Percentiles rank a stretch among this genome's conserved stretches.
Evolutionary conservation across 2,888 invertebrate species (phyloP).

Genomic region (Megastigmus dorsalis): DNA sequence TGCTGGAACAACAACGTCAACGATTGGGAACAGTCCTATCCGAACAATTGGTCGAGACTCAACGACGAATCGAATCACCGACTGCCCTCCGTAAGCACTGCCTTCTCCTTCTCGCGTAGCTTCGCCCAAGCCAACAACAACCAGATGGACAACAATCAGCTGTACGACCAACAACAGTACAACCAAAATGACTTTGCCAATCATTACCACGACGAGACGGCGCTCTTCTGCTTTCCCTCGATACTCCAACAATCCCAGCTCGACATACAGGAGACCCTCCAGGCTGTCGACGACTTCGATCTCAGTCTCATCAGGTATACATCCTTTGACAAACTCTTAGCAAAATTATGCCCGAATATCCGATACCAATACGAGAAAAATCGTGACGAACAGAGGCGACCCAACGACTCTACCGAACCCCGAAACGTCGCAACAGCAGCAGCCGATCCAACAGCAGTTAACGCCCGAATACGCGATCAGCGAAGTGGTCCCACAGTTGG

Average conservation of each 20-base stretch:
- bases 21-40: conserved; percentile 65
- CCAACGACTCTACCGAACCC: conserved; percentile 63
- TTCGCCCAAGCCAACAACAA: conserved; percentile 52
- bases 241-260: conserved; percentile 48
- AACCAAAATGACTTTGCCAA: conserved; percentile 7
- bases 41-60: conserved; percentile 60
- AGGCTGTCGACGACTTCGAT: conserved; percentile 69
- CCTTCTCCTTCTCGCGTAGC: conserved; percentile 68
- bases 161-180: conserved; percentile 15
- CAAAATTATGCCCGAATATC: no score
- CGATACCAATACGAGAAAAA: no score
- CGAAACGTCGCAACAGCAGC: conserved; percentile 46
- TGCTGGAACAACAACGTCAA: conserved; percentile 32
- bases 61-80: conserved; percentile 49
- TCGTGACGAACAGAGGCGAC: conserved; percentile 69
- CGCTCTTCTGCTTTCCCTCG: conserved; percentile 40
- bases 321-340: no score
- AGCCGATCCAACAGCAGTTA: neutral
- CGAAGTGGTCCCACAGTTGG: neutral
- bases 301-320: conserved; percentile 64
- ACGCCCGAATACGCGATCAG: neutral
- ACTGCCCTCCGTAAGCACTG: conserved; percentile 66
- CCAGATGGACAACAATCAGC: neutral
- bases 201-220: conserved; percentile 37
- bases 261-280: conserved; percentile 43